A percentile compares a stretch with the other conserved stretches of the same genome.
Conservation (phyloP, 2,113 vertebrate genomes). For the Forbesichthys agassizii region DNA sequence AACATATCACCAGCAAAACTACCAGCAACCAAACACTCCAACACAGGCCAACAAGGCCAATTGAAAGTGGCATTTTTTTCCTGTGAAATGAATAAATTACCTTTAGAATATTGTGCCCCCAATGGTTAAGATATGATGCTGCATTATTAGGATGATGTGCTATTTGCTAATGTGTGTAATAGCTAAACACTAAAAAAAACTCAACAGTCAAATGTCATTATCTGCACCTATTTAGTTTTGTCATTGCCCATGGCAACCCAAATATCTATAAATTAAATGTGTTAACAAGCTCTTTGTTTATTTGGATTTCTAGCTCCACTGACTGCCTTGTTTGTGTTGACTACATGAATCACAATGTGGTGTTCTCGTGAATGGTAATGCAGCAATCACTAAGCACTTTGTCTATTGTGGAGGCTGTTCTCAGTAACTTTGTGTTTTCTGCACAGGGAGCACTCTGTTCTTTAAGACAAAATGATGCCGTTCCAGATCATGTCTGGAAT, state of each 20-base stretch:
- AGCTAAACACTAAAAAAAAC: background rate
- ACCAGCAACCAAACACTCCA: background rate
- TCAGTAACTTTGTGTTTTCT: background rate
- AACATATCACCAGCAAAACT: constrained; percentile 1
- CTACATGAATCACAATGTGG: background rate
- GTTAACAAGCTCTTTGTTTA: background rate
- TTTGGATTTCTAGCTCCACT: background rate
- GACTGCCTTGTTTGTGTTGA: background rate
- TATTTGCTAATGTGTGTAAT: background rate
- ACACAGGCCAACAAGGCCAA: background rate
- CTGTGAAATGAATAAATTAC: background rate
- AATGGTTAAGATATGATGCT: background rate
- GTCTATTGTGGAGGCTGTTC: background rate
- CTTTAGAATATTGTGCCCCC: background rate
- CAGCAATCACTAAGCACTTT: background rate
- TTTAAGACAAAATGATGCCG: background rate
- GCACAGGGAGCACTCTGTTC: constrained; percentile 10
- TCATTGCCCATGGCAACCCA: background rate
- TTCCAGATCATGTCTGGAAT: background rate
- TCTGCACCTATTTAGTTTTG: background rate
- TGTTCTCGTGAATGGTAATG: background rate
- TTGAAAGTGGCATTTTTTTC: too few species aligned
- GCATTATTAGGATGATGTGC: background rate
- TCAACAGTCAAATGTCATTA: background rate
- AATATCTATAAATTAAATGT: background rate